Base-by-base conservation (phyloP, 2,113 vertebrate species). In the Pteruthius melanotis region DNA sequence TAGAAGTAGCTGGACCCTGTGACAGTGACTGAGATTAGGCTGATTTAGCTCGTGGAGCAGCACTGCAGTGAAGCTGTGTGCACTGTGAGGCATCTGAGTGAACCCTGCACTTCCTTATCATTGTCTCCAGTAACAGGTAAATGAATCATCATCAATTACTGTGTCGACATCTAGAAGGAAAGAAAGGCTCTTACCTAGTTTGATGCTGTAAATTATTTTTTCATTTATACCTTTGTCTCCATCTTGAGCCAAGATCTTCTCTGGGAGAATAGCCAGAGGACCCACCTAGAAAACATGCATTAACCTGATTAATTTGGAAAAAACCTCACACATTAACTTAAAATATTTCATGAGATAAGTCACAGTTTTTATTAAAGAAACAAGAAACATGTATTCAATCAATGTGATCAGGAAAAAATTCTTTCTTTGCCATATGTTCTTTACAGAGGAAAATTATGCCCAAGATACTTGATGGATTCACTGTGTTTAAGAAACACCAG, bases 171-270 rank as follows among this genome's bases (percentile, higher is more conserved):
- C 39, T 40, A 50, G 37, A 49, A 77, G n/a, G 74, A 91, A 88
- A 80, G 7, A 85, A 75, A 91, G 37, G 44, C 24, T 75, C 97
- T 97, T 92, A 97, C 97, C 97, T 68, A 28, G 39, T 54, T 90
- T 93, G 78, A 98, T 98, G 89, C 89, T 98, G 96, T 98, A 99
- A 52, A 87, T 19, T 11, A 98, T 21, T 89, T 95, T 54, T 92
- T 97, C 57, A 69, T 98, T 98, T 93, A 99, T 98, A 47, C 98
- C 98, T 4, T 2, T 95, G 87, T 99, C 98, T 70, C 98, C 98
- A 79, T 99, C 98, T 95, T 96, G 96, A 87, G 98, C 98, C 54
- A 96, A 68, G 71, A 99, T 98, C 5, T 92, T 44, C 40, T 97
- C 98, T 53, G 98, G 98, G 30, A 75, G 60, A 71, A 98, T 52